Base-by-base conservation (phyloP, 2,888 invertebrate genomes). In the Caenorhabditis afra region DNA sequence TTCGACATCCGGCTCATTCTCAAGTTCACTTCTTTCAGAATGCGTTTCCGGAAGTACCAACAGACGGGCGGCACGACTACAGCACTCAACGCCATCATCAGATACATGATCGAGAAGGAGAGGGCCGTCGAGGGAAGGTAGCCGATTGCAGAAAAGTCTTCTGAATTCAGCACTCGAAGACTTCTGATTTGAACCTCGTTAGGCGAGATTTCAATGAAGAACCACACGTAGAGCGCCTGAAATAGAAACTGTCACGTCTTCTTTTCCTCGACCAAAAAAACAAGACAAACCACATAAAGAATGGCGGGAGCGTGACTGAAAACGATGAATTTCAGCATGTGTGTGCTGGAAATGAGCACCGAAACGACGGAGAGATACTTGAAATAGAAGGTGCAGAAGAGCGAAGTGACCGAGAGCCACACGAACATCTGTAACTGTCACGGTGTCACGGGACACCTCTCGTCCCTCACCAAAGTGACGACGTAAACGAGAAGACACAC, bases 301-400 rank as follows among this genome's bases (percentile, higher is more conserved):
- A 29, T 7, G 7, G 29, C 49, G 2, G 49, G 49, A 14, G 14
- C 10, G 22, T 49, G 49, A 49, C 20, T 8, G 49, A 49, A 8
- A 10, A 49, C 11, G 10, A 20, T 22, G 49, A 49, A 49, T 20
- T 49, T 49, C 5, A 22, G 11, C 22, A 49, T 22, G 49, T 22
- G 49, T 8, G 14, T 22, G 3, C 22, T 20, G 1, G 49, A 22
- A 10, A 49, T 49, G 49, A 49, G 20, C 10, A 22, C 11, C 20
- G 49, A 49, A 20, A 49, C 49, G 2, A 49, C 20, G 3, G 49
- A 49, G 20, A 49, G 11, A 22, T 49, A 49, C 14, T 49, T 49
- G 22, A 49, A 49, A 20, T 49, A 49, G 22, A 49, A 49, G 10
- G 49, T 49, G 49, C 22, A 49, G 49, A 49, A 49, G 49, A 49